Conservation (phyloP, 92 coral and sea anemone genomes). For the Umimayanthus chanpuru region DNA sequence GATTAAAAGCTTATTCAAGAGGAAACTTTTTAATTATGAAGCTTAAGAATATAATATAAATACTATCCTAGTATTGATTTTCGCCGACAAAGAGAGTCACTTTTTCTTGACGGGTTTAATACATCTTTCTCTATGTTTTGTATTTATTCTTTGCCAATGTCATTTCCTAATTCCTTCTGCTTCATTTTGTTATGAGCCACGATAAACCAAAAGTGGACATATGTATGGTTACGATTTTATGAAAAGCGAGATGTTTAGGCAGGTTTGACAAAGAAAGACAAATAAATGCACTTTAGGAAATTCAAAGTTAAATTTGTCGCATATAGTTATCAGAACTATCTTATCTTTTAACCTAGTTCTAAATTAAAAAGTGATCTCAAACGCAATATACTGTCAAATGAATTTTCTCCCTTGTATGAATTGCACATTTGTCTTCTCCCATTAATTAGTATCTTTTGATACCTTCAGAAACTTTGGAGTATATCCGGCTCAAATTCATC, state of each 20-base stretch:
- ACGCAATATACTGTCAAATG: neutral
- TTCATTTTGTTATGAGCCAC: neutral
- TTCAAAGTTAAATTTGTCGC: neutral
- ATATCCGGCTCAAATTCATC: no score
- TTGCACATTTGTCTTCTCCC: neutral
- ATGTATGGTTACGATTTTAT: neutral
- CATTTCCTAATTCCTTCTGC: conserved; percentile 22
- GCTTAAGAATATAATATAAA: conserved; percentile 21
- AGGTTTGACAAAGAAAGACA: neutral
- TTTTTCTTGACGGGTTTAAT: conserved; percentile 35
- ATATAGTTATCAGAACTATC: no score
- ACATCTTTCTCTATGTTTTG: conserved; percentile 19
- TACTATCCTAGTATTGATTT: conserved; percentile 26
- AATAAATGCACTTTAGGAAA: no score
- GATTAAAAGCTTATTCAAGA: conserved; percentile 20
- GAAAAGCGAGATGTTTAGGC: neutral
- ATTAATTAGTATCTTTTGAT: neutral
- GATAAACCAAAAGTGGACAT: neutral
- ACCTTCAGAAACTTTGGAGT: no score
- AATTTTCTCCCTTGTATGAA: neutral
- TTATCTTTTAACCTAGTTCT: neutral
- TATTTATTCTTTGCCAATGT: conserved; percentile 16
- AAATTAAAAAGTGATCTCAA: neutral
- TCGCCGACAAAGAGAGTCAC: conserved; percentile 27
- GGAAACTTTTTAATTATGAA: conserved; percentile 35